Evolutionary conservation across 2,113 vertebrate species (phyloP).

Genomic region (Lethenteron reissneri): DNA sequence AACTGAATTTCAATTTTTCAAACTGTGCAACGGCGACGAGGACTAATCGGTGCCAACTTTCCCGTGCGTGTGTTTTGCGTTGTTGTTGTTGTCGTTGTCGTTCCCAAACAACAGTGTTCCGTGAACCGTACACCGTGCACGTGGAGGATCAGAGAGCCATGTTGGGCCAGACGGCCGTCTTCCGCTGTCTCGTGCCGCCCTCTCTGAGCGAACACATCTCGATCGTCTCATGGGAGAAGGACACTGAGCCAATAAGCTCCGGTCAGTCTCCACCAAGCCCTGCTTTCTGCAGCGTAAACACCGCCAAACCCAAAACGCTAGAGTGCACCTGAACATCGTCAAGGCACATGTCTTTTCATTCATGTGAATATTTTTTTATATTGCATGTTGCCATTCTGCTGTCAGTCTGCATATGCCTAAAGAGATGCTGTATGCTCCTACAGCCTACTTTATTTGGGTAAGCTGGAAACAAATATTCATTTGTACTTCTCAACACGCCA

Average conservation of each 20-base stretch:
- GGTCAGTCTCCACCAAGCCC: constrained; percentile 32
- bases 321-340: no score
- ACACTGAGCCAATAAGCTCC: constrained; percentile 87
- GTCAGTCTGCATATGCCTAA: no score
- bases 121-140: constrained; percentile 96
- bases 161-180: constrained; percentile 95
- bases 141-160: constrained; percentile 98
- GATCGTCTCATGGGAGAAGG: constrained; percentile 97
- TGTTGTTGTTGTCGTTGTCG: neutral
- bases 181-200: constrained; percentile 98
- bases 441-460: no score
- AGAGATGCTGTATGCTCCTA: no score
- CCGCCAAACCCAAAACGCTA: no score
- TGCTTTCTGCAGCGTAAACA: neutral
- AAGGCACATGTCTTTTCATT: no score
- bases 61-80: neutral
- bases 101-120: constrained; percentile 54
- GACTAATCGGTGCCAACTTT: neutral
- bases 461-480: no score
- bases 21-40: neutral
- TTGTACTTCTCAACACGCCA: no score
- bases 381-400: no score
- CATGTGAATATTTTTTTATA: no score
- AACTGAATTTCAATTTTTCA: neutral
- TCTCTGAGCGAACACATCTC: constrained; percentile 97